A percentile compares a stretch with the other conserved stretches of the same genome.
phyloP scores from a whole-genome alignment of 2,888 invertebrate genomes.

The Peribatodes rhomboidaria region DNA sequence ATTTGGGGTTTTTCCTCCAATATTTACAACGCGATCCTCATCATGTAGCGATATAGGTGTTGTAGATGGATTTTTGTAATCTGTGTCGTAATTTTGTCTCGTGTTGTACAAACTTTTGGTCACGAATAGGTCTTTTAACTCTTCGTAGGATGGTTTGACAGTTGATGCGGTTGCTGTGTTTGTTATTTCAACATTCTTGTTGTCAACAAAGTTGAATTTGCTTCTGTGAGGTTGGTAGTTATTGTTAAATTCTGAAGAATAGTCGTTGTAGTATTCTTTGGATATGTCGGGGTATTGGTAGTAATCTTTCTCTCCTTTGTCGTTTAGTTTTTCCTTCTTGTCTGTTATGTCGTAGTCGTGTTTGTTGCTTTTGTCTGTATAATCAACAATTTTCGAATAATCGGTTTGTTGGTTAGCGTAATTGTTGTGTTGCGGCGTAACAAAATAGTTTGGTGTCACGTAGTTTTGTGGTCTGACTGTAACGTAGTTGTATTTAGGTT shows the following conservation, averaged over 20 bases:
- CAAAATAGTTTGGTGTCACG: slow-evolving; percentile 15
- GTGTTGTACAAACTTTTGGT: slow-evolving; percentile 56
- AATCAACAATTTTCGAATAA: slow-evolving; percentile 41
- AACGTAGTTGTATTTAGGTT: slow-evolving; percentile 23
- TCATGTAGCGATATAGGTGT: slow-evolving; percentile 51
- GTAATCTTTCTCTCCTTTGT: slow-evolving; percentile 36
- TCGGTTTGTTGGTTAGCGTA: slow-evolving; percentile 38
- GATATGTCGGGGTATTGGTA: slow-evolving; percentile 64
- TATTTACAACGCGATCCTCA: slow-evolving; percentile 64
- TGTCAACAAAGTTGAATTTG: slow-evolving; percentile 60
- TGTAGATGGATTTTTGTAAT: slow-evolving; percentile 59
- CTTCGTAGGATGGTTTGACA: slow-evolving; percentile 60
- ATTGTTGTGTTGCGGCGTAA: slow-evolving; percentile 27
- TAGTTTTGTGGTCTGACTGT: slow-evolving; percentile 11
- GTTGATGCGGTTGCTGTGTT: slow-evolving; percentile 46
- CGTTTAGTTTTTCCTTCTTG: slow-evolving; percentile 34
- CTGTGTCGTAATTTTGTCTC: slow-evolving; percentile 52
- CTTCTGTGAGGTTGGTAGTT: slow-evolving; percentile 66
- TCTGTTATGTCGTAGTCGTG: slow-evolving; percentile 40
- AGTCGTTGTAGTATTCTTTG: slow-evolving; percentile 72
- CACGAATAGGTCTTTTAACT: slow-evolving; percentile 66
- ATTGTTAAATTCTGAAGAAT: slow-evolving; percentile 65
- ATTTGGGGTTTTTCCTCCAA: slow-evolving; percentile 61
- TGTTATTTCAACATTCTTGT: slow-evolving; percentile 40
- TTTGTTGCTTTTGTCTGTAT: slow-evolving; percentile 45